Evolutionary conservation across 1,140 invertebrate species (phyloP).

Genomic region (Mactra quadrangularis): DNA sequence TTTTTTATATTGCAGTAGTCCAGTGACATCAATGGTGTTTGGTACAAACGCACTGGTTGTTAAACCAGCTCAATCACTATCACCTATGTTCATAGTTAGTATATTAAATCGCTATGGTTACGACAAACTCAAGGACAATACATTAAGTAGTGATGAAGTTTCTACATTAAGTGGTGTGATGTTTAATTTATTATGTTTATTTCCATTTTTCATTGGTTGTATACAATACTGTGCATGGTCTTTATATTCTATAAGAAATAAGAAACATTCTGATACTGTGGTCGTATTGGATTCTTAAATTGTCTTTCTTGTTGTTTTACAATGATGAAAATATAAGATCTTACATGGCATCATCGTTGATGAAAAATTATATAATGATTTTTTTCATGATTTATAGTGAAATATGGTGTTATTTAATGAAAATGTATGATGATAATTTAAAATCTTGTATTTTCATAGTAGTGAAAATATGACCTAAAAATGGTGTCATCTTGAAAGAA

Average conservation of each 20-base stretch:
- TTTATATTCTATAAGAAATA: conserved; percentile 64
- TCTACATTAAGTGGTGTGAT: conserved; percentile 63
- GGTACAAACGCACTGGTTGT: conserved; percentile 82
- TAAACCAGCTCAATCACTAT: conserved; percentile 81
- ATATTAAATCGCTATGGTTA: conserved; percentile 80
- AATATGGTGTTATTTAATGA: no score
- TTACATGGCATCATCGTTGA: no score
- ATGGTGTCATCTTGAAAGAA: no score
- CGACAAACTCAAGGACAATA: conserved; percentile 60
- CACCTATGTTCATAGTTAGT: conserved; percentile 79
- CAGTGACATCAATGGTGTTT: conserved; percentile 82
- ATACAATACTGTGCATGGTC: conserved; percentile 74
- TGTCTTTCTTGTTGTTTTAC: no score
- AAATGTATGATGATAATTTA: no score
- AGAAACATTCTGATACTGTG: neutral
- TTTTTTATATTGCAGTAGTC: conserved; percentile 75
- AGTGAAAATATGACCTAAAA: no score
- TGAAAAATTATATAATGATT: no score
- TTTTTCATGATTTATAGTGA: no score
- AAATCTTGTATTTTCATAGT: no score
- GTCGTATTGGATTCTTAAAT: no score
- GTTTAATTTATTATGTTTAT: conserved; percentile 74
- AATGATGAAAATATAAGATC: no score
- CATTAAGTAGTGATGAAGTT: conserved; percentile 12
- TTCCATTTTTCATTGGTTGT: conserved; percentile 67